Evolutionary conservation across 2,113 vertebrate species (phyloP).

Genomic region (Harpagus bidentatus): DNA sequence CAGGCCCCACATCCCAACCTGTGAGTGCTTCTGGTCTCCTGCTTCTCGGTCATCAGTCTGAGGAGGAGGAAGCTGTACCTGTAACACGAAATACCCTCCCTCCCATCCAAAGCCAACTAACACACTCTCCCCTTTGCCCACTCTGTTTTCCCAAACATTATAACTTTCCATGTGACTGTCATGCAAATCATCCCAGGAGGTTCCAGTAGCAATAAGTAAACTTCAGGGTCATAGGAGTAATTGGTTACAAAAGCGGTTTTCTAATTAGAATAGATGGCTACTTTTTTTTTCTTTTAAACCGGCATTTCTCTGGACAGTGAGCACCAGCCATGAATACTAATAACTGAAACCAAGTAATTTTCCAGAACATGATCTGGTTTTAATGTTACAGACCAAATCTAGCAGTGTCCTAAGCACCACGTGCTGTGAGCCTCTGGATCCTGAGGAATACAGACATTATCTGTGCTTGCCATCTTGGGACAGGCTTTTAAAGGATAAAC

Average conservation of each 20-base stretch:
- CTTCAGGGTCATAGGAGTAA: not conserved
- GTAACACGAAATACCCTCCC: not conserved
- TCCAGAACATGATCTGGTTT: not conserved
- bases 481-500: not conserved
- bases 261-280: not conserved
- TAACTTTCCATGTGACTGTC: not conserved
- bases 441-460: not conserved
- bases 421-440: not conserved
- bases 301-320: not conserved
- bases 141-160: not conserved
- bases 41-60: not conserved
- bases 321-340: not conserved
- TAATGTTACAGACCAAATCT: not conserved
- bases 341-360: not conserved
- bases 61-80: not conserved
- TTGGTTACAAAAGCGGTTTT: not conserved
- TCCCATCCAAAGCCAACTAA: not conserved
- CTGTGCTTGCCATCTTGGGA: not conserved
- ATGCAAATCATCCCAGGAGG: not conserved
- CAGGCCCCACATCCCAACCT: rapidly evolving
- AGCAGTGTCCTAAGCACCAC: not conserved
- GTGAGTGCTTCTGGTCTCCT: not conserved
- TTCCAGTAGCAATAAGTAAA: not conserved
- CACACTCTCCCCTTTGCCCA: not conserved
- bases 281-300: not conserved